These are phyloP conservation scores for Geotrupes spiniger DNA, from an alignment of 2,888 invertebrate species.

Conservation along the genomic window DNA sequence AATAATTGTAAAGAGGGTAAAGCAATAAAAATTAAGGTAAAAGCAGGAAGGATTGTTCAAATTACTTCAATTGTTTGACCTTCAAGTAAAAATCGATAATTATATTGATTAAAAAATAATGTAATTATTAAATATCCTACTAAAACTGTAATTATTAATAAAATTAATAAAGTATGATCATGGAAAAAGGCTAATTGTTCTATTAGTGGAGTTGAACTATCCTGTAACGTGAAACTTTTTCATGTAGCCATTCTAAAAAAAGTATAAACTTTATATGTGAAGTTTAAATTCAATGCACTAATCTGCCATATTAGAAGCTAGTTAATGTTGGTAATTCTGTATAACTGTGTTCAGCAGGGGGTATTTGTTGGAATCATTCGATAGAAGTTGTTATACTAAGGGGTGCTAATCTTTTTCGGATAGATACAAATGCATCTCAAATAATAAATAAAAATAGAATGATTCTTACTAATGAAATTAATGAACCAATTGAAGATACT, in stretches of 20 bases:
- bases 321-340: constrained; percentile 58
- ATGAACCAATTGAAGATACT: constrained; percentile 65
- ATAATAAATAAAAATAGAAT: constrained; percentile 61
- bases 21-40: constrained; percentile 53
- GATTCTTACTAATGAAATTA: constrained; percentile 59
- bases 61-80: constrained; percentile 63
- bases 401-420: constrained; percentile 54
- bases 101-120: constrained; percentile 57
- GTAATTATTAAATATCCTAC: constrained; percentile 58
- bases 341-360: constrained; percentile 60
- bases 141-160: constrained; percentile 61
- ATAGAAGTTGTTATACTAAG: constrained; percentile 57
- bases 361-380: constrained; percentile 61
- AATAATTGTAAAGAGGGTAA: background rate
- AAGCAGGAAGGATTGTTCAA: constrained; percentile 62
- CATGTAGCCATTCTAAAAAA: constrained; percentile 64
- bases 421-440: constrained; percentile 58
- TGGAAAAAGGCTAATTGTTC: constrained; percentile 66
- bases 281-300: constrained; percentile 65
- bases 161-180: constrained; percentile 60
- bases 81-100: constrained; percentile 58
- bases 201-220: constrained; percentile 60
- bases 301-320: constrained; percentile 63
- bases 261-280: constrained; percentile 61
- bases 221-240: constrained; percentile 60